phyloP scores from a whole-genome alignment of 2,888 invertebrate genomes.

The Antheraea yamamai region DNA sequence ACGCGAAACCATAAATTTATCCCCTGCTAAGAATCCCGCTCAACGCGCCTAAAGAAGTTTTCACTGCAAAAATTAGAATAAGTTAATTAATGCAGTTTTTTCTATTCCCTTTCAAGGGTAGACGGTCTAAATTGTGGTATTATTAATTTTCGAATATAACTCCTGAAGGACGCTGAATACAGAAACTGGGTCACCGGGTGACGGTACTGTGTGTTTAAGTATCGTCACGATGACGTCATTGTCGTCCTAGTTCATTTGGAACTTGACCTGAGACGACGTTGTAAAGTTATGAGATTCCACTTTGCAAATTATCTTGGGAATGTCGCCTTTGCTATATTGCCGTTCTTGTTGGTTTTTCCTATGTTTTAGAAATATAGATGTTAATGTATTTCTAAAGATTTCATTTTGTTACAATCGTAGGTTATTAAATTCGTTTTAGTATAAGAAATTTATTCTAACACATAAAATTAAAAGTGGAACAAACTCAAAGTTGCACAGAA shows the following conservation, averaged over 20 bases:
- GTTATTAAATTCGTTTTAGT: no score
- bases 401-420: no score
- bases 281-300: neutral
- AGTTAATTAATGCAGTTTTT: neutral
- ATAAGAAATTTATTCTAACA: no score
- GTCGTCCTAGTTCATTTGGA: constrained; percentile 11
- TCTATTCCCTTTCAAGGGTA: neutral
- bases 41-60: no score
- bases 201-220: neutral
- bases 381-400: no score
- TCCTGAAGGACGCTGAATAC: neutral
- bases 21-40: no score
- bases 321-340: neutral
- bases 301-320: neutral
- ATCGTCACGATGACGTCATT: constrained; percentile 10
- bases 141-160: neutral
- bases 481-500: no score
- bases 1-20: no score
- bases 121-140: neutral
- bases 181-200: constrained; percentile 18
- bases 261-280: constrained; percentile 9
- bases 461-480: no score
- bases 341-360: neutral
- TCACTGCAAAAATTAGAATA: no score
- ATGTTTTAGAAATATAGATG: neutral